These are phyloP conservation scores for Melanogrammus aeglefinus DNA, from an alignment of 2,797 vertebrate genomes.

Conservation along the genomic window DNA sequence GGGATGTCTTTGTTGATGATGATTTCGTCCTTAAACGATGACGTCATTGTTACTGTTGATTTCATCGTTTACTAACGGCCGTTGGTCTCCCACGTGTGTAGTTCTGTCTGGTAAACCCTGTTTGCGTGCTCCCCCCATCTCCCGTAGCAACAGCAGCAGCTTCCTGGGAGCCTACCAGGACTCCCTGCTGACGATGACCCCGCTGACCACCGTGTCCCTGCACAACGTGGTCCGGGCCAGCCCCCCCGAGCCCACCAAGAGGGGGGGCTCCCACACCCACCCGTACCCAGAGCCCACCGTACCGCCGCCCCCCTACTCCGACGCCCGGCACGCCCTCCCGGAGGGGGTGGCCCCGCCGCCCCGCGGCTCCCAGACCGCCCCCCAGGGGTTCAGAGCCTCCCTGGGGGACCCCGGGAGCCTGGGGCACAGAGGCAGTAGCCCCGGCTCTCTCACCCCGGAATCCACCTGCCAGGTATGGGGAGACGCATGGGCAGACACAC, in stretches of 20 bases:
- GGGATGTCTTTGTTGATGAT: too few relatives aligned
- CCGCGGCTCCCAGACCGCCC: constrained; percentile 60
- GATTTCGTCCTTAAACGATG: not conserved
- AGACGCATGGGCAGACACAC: not conserved
- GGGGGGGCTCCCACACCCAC: constrained; percentile 50
- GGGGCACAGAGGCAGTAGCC: constrained; percentile 65
- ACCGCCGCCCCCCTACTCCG: constrained; percentile 74
- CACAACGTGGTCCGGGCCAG: constrained; percentile 75
- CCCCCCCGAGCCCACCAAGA: constrained; percentile 72
- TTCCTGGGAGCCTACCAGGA: constrained; percentile 66
- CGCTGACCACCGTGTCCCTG: constrained; percentile 80
- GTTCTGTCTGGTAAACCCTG: not conserved
- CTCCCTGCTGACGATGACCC: constrained; percentile 59
- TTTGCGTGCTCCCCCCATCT: not conserved
- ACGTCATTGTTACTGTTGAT: not conserved
- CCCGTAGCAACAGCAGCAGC: constrained; percentile 59
- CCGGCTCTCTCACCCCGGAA: constrained; percentile 75
- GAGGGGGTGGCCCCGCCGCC: constrained; percentile 65
- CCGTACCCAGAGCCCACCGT: constrained; percentile 73
- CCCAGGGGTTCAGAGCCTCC: constrained; percentile 70
- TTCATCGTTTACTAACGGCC: not conserved
- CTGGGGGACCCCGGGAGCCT: not conserved
- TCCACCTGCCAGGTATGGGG: constrained; percentile 62
- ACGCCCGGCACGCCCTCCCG: constrained; percentile 71
- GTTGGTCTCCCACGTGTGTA: not conserved